Evolutionary conservation across 2,797 vertebrate species (phyloP), one percentile per base, ranked within the genome.

Genomic region (Parambassis ranga): DNA sequence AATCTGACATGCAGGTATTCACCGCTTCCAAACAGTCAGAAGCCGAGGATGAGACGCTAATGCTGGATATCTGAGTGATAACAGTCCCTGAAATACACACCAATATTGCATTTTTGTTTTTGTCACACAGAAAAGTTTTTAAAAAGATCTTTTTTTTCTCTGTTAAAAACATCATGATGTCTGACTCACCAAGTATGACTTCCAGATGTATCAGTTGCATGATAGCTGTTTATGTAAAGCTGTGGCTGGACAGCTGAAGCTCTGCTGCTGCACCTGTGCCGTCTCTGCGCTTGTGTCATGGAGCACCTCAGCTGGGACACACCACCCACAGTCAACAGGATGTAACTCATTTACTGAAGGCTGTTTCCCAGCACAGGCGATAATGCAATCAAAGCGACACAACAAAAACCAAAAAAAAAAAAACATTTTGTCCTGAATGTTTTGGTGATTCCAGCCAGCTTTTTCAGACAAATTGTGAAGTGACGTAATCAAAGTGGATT

Each of bases 21-120:
- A 75, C 87, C 41, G 87, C 16, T 14, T 81, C 69, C 5, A 69
- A 62, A 73, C 94, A 95, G 6, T 87, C 86, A 32, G 59, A 64
- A 15, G 75, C 77, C 57, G 83, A 79, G 28, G 64, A 48, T 5
- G 75, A 83, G 79, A 80, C 30, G 19, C 33, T 68, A 23, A 79
- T 39, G 57, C 59, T 53, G 36, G 68, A 84, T 30, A 86, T 77
- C 35, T 89, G 89, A 74, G 62, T 85, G 9, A 91, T 23, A 27
- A 93, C 13, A 50, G 93, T 15, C 52, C 82, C 96, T 98, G 77
- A 47, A 88, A 93, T 68, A 91, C 73, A 86, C 57, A 5, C 57
- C n/a, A n/a, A 43, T 2, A 56, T 32, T 15, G 14, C 13, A 39
- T 24, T 15, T 2, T 15, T 3, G 2, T 28, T 38, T n/a, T 37